Conservation (phyloP, 1,140 invertebrate genomes). For the Saccostrea echinata region DNA sequence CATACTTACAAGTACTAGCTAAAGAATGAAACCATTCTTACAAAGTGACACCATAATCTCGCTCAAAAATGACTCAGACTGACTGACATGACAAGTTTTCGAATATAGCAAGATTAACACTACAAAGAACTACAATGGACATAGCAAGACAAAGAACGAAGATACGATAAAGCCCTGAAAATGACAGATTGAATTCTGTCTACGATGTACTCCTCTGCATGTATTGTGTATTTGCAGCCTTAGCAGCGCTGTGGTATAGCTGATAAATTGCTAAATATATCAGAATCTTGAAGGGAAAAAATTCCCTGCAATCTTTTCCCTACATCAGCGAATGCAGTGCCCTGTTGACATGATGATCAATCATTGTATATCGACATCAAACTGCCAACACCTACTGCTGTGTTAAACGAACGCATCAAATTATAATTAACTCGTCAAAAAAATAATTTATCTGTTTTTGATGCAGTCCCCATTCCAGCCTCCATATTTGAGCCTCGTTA, state of each 20-base stretch:
- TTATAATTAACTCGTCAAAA: conserved; percentile 13
- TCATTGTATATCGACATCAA: not conserved
- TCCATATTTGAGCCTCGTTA: not conserved
- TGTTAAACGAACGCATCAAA: not conserved
- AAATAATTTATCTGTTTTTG: not conserved
- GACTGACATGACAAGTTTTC: no score
- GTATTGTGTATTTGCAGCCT: not conserved
- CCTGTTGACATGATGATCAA: not conserved
- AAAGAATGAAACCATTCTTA: no score
- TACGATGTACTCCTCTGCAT: not conserved
- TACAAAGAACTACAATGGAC: no score
- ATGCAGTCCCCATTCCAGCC: not conserved
- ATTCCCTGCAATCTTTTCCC: not conserved
- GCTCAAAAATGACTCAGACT: no score
- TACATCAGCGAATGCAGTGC: not conserved
- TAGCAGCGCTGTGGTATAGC: not conserved
- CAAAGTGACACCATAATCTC: no score
- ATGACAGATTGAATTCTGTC: not conserved
- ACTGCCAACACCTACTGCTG: conserved; percentile 7
- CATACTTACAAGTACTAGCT: no score
- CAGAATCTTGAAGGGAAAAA: not conserved
- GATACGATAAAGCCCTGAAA: not conserved
- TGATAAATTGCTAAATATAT: not conserved
- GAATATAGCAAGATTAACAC: no score
- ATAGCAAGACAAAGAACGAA: no score